Evolutionary conservation across 2,113 vertebrate species (phyloP).

Genomic region (Ginglymostoma cirratum): DNA sequence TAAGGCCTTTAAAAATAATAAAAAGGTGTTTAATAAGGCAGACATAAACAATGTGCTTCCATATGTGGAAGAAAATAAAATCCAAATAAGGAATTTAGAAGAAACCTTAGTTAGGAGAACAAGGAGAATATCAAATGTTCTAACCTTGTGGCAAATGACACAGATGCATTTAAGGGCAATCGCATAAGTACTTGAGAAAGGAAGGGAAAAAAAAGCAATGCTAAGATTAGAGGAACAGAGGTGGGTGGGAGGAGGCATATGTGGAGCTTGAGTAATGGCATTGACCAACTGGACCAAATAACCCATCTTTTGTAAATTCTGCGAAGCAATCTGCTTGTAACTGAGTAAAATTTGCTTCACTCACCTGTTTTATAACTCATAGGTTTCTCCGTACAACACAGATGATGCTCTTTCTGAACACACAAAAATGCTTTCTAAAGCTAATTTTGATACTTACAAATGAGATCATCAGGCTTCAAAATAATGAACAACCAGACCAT

Average conservation of each 20-base stretch:
- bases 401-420: not conserved
- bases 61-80: not conserved
- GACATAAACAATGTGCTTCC: not conserved
- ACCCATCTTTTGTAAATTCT: not conserved
- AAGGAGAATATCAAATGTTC: not conserved
- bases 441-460: not conserved
- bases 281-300: not conserved
- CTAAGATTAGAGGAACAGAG: not conserved
- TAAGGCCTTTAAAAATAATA: not conserved
- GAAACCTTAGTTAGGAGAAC: not conserved
- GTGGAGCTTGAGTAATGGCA: not conserved
- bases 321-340: not conserved
- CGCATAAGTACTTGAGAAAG: not conserved
- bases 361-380: not conserved
- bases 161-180: not conserved
- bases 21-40: not conserved
- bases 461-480: not conserved
- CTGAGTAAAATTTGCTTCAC: not conserved
- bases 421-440: not conserved
- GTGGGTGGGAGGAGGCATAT: not conserved
- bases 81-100: not conserved
- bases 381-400: not conserved
- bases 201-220: not conserved
- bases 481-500: constrained; percentile 70
- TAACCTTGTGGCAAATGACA: not conserved